Percentiles rank a stretch among this genome's conserved stretches.
These are phyloP conservation scores for Lycophotia porphyrea DNA, from an alignment of 2,888 invertebrate species.

Conservation along the genomic window DNA sequence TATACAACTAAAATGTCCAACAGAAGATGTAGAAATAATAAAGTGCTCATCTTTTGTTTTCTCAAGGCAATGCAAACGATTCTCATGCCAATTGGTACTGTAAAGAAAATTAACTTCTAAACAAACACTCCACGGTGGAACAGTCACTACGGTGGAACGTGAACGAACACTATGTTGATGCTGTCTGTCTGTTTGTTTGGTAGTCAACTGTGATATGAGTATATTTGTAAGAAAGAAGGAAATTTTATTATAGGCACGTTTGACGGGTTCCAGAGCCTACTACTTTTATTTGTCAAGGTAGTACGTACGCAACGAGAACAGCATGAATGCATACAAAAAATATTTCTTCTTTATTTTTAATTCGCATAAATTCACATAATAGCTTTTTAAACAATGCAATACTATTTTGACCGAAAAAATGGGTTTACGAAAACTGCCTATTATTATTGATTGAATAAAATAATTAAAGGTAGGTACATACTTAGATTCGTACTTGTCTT, in stretches of 20 bases:
- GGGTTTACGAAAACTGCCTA: neutral
- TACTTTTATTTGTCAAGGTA: slow-evolving; percentile 58
- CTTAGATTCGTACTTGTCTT: too few species aligned
- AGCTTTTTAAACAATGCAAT: slow-evolving; percentile 40
- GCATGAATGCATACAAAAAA: slow-evolving; percentile 47
- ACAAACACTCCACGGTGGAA: slow-evolving; percentile 56
- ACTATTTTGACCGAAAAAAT: slow-evolving; percentile 4
- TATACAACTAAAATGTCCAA: slow-evolving; percentile 20
- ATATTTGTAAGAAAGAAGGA: slow-evolving; percentile 45
- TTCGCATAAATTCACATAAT: slow-evolving; percentile 40
- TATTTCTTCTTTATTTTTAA: slow-evolving; percentile 46
- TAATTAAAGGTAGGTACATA: neutral
- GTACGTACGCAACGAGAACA: slow-evolving; percentile 32
- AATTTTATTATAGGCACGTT: slow-evolving; percentile 48
- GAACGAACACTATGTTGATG: too few species aligned
- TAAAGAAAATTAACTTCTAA: slow-evolving; percentile 59
- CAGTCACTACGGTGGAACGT: too few species aligned
- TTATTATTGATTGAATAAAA: slow-evolving; percentile 1
- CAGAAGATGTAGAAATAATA: slow-evolving; percentile 40
- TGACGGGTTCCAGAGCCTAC: slow-evolving; percentile 44
- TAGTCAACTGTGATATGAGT: slow-evolving; percentile 30
- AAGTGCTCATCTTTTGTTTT: slow-evolving; percentile 46
- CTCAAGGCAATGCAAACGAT: slow-evolving; percentile 37
- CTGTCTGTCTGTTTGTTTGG: slow-evolving; percentile 52
- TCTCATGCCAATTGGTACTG: slow-evolving; percentile 48